Conservation (phyloP, 2,888 invertebrate species). For the Himalopsyche japonica region DNA sequence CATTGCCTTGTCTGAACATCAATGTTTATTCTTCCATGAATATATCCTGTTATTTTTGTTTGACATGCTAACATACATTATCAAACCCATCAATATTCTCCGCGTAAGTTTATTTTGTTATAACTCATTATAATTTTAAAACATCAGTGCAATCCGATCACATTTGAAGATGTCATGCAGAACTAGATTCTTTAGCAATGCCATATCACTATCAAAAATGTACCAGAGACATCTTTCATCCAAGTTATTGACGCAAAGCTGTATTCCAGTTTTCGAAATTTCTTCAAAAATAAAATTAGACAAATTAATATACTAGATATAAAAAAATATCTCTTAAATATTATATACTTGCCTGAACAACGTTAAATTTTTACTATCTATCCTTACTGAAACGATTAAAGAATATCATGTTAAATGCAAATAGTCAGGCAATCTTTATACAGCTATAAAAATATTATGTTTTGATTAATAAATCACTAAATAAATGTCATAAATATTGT, state of each 20-base stretch:
- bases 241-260: neutral
- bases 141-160: neutral
- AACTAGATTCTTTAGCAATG: neutral
- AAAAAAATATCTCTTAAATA: too few relatives aligned
- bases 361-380: too few relatives aligned
- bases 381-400: too few relatives aligned
- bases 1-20: constrained; percentile 16
- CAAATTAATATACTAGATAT: too few relatives aligned
- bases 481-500: too few relatives aligned
- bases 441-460: too few relatives aligned
- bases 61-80: constrained; percentile 40
- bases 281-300: too few relatives aligned
- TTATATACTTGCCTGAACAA: too few relatives aligned
- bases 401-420: too few relatives aligned
- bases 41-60: constrained; percentile 39
- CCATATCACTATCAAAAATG: neutral
- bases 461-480: too few relatives aligned
- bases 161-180: neutral
- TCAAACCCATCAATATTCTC: constrained; percentile 38
- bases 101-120: constrained; percentile 40
- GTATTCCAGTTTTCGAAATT: too few relatives aligned
- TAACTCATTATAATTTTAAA: constrained; percentile 11
- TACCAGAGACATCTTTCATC: neutral
- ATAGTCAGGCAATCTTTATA: too few relatives aligned
- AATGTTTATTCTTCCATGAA: constrained; percentile 34